Evolutionary conservation across 1,140 invertebrate genomes (phyloP).

Genomic region (Scaptomyza hsui): DNA sequence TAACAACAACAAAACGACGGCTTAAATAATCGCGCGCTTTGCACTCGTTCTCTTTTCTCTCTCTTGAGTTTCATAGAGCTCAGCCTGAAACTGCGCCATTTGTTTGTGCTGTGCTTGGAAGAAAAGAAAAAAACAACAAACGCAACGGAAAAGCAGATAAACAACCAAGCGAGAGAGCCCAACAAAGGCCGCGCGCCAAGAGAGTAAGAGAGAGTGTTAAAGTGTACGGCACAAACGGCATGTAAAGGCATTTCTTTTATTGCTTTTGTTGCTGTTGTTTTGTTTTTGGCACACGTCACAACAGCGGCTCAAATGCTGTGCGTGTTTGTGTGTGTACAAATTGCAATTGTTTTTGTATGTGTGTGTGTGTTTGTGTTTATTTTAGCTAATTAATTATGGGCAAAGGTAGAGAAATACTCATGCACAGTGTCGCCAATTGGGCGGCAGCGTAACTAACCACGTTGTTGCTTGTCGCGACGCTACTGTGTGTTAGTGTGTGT

Average conservation of each 20-base stretch:
- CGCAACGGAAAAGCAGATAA: slow-evolving; percentile 28
- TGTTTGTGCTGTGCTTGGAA: slow-evolving; percentile 28
- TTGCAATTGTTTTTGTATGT: slow-evolving; percentile 22
- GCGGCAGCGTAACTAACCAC: slow-evolving; percentile 28
- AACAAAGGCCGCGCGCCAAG: slow-evolving; percentile 6
- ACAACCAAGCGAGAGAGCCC: slow-evolving; percentile 20
- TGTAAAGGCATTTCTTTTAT: slow-evolving; percentile 58
- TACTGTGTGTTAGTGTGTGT: slow-evolving; percentile 5
- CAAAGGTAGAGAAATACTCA: slow-evolving; percentile 26
- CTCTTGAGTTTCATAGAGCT: slow-evolving; percentile 10
- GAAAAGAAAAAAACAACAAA: slow-evolving; percentile 23
- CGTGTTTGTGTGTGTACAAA: slow-evolving; percentile 11
- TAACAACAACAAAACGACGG: slow-evolving; percentile 28
- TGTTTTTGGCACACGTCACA: slow-evolving; percentile 48
- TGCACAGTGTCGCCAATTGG: not conserved
- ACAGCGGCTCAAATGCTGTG: slow-evolving; percentile 26
- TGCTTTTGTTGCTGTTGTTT: slow-evolving; percentile 1
- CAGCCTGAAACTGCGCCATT: slow-evolving; percentile 42
- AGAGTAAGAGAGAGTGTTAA: slow-evolving; percentile 7
- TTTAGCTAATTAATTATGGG: slow-evolving; percentile 68
- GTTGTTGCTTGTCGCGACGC: slow-evolving; percentile 51
- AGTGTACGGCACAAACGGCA: not conserved
- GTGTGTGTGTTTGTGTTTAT: slow-evolving; percentile 15
- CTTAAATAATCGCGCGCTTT: slow-evolving; percentile 4
- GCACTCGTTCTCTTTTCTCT: not conserved